Evolutionary conservation across 2,888 invertebrate genomes (phyloP), one percentile per base, ranked within the genome.

Genomic region (Seladonia tumulorum): DNA sequence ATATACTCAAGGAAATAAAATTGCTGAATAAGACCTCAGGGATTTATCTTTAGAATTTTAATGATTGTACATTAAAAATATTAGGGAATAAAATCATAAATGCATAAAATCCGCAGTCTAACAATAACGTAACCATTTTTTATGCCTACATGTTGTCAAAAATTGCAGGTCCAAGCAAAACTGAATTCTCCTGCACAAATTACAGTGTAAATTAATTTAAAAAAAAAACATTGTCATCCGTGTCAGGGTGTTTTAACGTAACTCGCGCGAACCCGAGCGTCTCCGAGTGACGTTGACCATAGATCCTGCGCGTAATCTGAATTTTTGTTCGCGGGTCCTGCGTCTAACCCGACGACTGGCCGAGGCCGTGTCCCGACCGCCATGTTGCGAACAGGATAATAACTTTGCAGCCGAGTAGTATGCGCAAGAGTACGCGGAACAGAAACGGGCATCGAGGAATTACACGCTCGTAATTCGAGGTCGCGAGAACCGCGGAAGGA

Each of bases 391-490:
- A 79, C 72, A 73, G 75, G 73, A 81, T 87, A 87, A 87, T 87
- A 87, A 84, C 81, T 87, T 71, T 22, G 63, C 68, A 71, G 42
- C 42, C 49, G 66, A 74, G 76, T 70, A 25, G 25, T 60, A 5
- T 25, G 14, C 14, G 25, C 10, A 60, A 49, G 74, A 7, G 22
- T 79, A 79, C 72, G 76, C 71, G 79, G 79, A 86, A 68, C 29
- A 77, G 53, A 63, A 87, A 57, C 78, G 74, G 81, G 72, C 39
- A 66, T 68, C 39, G 74, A 81, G 81, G 79, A 87, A 87, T 87
- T 87, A 87, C 71, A 87, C 77, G 87, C 87, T 84, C 81, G 74
- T 87, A 87, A 87, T 87, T 87, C 53, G 84, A 87, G 60, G 87
- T 87, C 84, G 42, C 77, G 87, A 75, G 29, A 49, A 49, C 60